Base-by-base conservation (phyloP, 2,797 vertebrate genomes). In the Malurus leucopterus region DNA sequence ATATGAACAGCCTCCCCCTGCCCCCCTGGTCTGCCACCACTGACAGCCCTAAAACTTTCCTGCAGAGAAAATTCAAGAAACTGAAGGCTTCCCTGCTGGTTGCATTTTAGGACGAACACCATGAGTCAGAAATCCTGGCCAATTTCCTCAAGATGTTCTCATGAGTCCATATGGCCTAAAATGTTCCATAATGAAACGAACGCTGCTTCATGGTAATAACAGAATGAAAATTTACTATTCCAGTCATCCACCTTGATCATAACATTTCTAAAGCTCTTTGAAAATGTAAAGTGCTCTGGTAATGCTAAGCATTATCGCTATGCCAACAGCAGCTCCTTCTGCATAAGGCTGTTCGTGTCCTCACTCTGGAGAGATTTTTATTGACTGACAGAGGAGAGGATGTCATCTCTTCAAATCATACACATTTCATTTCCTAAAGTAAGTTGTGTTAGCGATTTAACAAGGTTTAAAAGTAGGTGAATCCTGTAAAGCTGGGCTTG, bases 381-480 rank as follows among this genome's bases (percentile, higher is more conserved):
- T 74, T 88, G 84, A 84, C 77, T 92, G 93, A 49, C 72, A 89
- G 17, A 41, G 65, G 9, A 89, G 74, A 89, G 32, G 26, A 36
- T 88, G 83, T 79, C 91, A 86, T 75, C 78, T 79, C 65, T 75
- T 90, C 69, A 86, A 93, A 89, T 93, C 72, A 68, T 13, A 74
- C 14, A 9, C 82, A 89, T 91, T 93, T 91, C 53, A 89, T 94
- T 95, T 93, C 80, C 74, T 90, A 69, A 93, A 93, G 88, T 75
- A 91, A 92, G 69, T 83, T 83, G 81, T 71, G 69, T 77, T 94
- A 74, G 80, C 2, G 12, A 86, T 86, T 94, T 92, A 92, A 86
- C 71, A 44, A 71, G 89, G 86, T 90, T 95, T 94, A 91, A 90
- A 91, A 84, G 74, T 88, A 92, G 59, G 88, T 82, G 89, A 92